Conservation (phyloP, 2,113 vertebrate species). For the Stigmatopora argus region DNA sequence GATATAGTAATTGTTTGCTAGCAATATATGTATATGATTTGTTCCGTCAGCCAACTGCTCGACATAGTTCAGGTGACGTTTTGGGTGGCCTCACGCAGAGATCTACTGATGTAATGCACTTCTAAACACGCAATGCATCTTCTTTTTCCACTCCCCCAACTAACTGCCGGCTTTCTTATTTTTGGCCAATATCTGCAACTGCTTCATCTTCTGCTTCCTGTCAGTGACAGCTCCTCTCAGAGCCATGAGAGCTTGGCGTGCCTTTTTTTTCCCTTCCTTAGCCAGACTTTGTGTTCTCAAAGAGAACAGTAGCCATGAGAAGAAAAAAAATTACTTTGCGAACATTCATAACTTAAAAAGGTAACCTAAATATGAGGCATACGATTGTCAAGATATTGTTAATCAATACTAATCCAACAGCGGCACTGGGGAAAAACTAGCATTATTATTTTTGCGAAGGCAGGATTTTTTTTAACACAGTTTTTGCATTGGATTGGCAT, state of each 20-base stretch:
- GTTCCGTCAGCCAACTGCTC: too few species aligned
- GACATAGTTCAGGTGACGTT: constrained; percentile 2
- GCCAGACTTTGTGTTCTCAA: background rate
- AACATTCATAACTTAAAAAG: background rate
- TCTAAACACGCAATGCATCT: constrained; percentile 3
- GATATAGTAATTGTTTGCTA: background rate
- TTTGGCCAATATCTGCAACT: constrained; percentile 1
- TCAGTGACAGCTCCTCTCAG: constrained; percentile 31
- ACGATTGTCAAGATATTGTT: background rate
- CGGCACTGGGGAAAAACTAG: background rate
- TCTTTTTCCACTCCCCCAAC: constrained; percentile 2
- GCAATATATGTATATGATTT: too few species aligned
- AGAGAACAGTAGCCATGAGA: background rate
- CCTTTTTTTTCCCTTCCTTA: background rate
- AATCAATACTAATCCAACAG: background rate
- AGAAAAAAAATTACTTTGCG: background rate
- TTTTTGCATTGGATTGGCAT: background rate
- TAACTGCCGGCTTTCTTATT: constrained; percentile 24
- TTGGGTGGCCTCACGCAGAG: constrained; percentile 17
- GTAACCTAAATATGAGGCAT: background rate
- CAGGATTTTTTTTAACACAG: background rate
- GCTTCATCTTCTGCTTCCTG: constrained; percentile 6
- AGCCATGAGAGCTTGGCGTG: constrained; percentile 23
- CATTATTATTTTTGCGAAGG: background rate
- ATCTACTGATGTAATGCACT: constrained; percentile 14